These are phyloP conservation scores for Leucopsar rothschildi DNA, from an alignment of 2,113 vertebrate genomes.

Conservation along the genomic window DNA sequence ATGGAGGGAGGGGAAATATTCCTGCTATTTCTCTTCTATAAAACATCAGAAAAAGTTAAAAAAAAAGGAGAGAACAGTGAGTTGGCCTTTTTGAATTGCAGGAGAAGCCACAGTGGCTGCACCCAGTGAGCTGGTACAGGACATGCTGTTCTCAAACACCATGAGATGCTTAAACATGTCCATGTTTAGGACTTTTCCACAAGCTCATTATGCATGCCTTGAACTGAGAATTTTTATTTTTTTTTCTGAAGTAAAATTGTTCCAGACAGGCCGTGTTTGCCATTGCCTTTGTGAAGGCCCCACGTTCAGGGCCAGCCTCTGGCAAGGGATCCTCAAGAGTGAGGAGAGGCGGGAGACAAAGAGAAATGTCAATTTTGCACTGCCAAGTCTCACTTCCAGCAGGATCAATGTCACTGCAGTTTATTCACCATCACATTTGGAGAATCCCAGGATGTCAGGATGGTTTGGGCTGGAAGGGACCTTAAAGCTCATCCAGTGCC, in stretches of 20 bases:
- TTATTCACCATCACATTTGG: background rate
- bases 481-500: fast-evolving
- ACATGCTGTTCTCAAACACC: background rate
- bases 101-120: background rate
- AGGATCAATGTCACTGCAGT: background rate
- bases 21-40: background rate
- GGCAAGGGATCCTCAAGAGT: fast-evolving
- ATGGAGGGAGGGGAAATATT: background rate
- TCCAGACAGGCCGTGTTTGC: background rate
- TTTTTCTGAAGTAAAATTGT: background rate
- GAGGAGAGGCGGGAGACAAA: background rate
- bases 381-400: background rate
- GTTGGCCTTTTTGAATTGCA: background rate
- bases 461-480: background rate
- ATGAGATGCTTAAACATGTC: background rate
- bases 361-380: background rate
- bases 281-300: background rate
- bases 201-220: background rate
- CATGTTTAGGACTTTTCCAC: slow-evolving; percentile 10
- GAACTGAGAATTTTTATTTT: background rate
- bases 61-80: background rate
- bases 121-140: background rate
- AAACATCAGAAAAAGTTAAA: background rate
- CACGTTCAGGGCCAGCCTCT: background rate
- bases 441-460: background rate